Percentiles rank a stretch among this genome's conserved stretches.
These are phyloP conservation scores for Hydra vulgaris DNA, from an alignment of 30 jellyfish, hydroid and myxozoan species.

Conservation along the genomic window DNA sequence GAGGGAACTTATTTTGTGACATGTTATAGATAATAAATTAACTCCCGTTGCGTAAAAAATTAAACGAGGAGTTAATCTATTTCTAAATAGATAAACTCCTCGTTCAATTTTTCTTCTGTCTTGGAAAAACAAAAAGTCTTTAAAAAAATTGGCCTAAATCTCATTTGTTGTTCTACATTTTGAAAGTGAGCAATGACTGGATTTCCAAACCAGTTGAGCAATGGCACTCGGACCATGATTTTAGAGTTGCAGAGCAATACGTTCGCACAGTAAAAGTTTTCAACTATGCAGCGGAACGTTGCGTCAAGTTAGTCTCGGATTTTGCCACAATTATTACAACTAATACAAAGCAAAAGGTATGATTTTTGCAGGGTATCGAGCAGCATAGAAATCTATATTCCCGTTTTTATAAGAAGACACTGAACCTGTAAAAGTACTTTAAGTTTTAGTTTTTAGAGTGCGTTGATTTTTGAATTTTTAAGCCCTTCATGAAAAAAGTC, in stretches of 20 bases:
- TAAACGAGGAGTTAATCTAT: no score
- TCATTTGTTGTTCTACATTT: not conserved
- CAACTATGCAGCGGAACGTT: not conserved
- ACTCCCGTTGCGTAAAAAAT: no score
- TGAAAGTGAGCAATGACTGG: not conserved
- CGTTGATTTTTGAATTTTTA: not conserved
- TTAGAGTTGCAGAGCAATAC: not conserved
- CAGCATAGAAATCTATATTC: not conserved
- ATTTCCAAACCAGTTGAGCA: not conserved
- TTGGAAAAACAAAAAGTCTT: no score
- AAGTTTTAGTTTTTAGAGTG: not conserved
- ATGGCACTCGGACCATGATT: not conserved
- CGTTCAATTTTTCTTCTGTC: no score
- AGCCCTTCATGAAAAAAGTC: not conserved
- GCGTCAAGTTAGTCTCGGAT: not conserved
- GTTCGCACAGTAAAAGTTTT: not conserved
- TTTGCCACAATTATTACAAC: not conserved
- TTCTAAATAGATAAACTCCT: no score
- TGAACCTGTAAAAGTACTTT: not conserved
- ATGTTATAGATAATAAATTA: no score
- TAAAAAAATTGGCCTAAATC: no score
- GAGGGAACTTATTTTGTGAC: no score
- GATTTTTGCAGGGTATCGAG: not conserved
- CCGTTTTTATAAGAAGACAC: not conserved
- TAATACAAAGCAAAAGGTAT: not conserved